Percentiles rank a stretch among this genome's conserved stretches.
These are phyloP conservation scores for Noctilio leporinus DNA, from an alignment of 2,113 vertebrate species.

Conservation along the genomic window DNA sequence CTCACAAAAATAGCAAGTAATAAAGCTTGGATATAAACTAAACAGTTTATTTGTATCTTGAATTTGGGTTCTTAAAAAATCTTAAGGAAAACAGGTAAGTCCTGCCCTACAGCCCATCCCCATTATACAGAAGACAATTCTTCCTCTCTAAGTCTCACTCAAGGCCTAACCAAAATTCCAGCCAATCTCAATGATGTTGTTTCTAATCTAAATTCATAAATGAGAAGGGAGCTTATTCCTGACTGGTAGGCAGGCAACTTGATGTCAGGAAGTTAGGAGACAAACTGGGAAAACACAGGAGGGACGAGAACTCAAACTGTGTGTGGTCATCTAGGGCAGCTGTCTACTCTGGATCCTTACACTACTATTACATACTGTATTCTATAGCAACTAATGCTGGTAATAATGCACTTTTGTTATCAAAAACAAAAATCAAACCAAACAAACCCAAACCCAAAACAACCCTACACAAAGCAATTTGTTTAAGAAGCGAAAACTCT, in stretches of 20 bases:
- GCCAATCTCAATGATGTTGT: neutral
- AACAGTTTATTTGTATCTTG: neutral
- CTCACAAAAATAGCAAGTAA: neutral
- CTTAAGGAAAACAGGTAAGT: neutral
- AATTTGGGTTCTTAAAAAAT: neutral
- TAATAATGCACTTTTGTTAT: neutral
- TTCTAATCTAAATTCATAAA: neutral
- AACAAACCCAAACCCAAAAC: neutral
- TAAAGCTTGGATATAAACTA: neutral
- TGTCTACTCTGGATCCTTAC: neutral
- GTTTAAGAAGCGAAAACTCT: neutral
- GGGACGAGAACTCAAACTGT: accelerated
- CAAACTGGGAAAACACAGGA: neutral
- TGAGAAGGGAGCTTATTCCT: neutral
- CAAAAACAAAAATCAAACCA: neutral
- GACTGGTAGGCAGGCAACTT: neutral
- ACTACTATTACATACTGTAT: accelerated
- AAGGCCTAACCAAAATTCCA: neutral
- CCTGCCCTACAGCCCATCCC: neutral
- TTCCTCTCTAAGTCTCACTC: neutral
- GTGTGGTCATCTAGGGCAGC: neutral
- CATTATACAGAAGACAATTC: neutral
- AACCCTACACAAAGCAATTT: neutral
- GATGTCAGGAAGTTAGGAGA: neutral
- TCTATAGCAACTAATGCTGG: neutral